Base-by-base conservation (phyloP, 2,113 vertebrate genomes). In the Psilopogon haemacephalus region DNA sequence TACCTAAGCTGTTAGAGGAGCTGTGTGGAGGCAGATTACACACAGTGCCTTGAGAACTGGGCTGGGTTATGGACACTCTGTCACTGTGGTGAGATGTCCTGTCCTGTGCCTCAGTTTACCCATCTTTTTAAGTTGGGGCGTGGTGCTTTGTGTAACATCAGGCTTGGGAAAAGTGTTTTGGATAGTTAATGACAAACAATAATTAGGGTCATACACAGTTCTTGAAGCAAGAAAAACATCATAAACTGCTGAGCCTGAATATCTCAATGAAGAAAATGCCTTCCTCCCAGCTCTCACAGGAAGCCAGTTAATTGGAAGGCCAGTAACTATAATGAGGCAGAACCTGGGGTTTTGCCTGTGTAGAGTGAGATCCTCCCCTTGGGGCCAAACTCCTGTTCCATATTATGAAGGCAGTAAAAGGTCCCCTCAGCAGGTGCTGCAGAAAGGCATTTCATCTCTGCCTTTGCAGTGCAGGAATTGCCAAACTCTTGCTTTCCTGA, bases 371-470 rank as follows among this genome's bases (percentile, higher is more conserved):
- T 91, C 89, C 93, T 93, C 87, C 95, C 91, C 96, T 96, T 95
- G 94, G 94, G 95, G 96, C 96, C 95, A 96, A 93, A 96, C 92
- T 96, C 89, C 96, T 96, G 96, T 96, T 96, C 91, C 91, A 78
- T 88, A 95, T 96, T 96, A 96, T 96, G 88, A 95, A 95, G 95
- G 95, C 87, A 84, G 94, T 96, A 96, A 96, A 96, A 96, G 84
- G 95, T 96, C 85, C 72, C 96, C 95, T 96, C 93, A 96, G 95
- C 94, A 96, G 95, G 95, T 96, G 96, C 95, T 94, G 89, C 78
- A 91, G 76, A 89, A 96, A 96, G 89, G 89, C 95, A 77, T 86
- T 91, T 89, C 89, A 91, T 82, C 87, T 88, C 76, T 94, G 94
- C 93, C 79, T 94, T 86, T 91, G 86, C 89, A 38, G 87, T 3